Evolutionary conservation across 2,113 vertebrate genomes (phyloP).

Genomic region (Blennius ocellaris): DNA sequence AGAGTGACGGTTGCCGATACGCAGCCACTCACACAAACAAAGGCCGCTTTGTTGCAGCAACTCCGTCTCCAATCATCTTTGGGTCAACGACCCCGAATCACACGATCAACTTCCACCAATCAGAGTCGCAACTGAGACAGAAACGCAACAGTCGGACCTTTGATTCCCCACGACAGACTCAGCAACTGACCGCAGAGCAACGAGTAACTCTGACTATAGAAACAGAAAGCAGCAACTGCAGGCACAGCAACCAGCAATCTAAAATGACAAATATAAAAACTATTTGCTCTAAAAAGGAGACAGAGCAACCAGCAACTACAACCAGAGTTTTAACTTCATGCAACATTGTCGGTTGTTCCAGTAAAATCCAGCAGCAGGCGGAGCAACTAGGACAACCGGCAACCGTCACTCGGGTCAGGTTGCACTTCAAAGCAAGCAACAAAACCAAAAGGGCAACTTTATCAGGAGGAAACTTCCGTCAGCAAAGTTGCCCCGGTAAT

Average conservation of each 20-base stretch:
- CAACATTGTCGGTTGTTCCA: neutral
- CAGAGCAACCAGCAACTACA: neutral
- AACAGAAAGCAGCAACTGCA: neutral
- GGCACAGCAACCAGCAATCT: neutral
- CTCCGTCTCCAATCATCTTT: too few species aligned
- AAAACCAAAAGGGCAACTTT: neutral
- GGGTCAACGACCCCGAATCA: too few species aligned
- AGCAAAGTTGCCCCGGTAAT: neutral
- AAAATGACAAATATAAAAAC: too few species aligned
- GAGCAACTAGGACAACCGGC: neutral
- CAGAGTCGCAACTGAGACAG: neutral
- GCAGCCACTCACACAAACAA: too few species aligned
- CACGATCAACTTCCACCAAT: neutral
- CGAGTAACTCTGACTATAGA: neutral
- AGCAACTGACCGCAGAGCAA: neutral
- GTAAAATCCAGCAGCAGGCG: too few species aligned
- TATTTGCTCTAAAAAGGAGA: neutral
- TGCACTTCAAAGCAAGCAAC: too few species aligned
- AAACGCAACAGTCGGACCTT: too few species aligned
- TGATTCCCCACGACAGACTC: too few species aligned
- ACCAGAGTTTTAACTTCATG: neutral
- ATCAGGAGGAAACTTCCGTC: neutral
- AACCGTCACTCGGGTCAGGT: neutral
- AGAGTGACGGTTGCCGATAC: too few species aligned
- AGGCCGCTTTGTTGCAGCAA: too few species aligned